Conservation (phyloP, 2,797 vertebrate genomes). For the Chloroceryle inda region DNA sequence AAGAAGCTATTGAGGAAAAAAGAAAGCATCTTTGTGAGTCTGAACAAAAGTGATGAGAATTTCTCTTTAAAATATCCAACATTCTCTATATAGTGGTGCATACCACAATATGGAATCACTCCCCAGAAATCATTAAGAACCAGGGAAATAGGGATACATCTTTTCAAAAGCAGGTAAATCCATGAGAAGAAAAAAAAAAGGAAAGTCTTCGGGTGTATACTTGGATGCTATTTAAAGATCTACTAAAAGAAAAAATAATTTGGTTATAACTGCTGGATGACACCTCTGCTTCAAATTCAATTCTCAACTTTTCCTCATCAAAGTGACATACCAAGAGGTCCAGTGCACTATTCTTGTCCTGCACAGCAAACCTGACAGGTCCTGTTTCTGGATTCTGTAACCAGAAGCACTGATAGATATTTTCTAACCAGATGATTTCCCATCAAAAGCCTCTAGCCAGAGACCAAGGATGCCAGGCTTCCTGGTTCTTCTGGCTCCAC, state of each 20-base stretch:
- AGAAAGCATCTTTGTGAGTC: neutral
- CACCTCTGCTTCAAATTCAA: neutral
- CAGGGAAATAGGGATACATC: neutral
- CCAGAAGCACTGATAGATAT: neutral
- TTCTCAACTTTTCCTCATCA: neutral
- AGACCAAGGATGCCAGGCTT: neutral
- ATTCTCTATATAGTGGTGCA: neutral
- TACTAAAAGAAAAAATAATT: neutral
- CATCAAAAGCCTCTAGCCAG: neutral
- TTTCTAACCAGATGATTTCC: neutral
- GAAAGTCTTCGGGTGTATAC: neutral
- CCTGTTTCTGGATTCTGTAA: neutral
- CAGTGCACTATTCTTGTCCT: neutral
- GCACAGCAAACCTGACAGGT: neutral
- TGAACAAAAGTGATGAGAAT: neutral
- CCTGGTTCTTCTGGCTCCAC: neutral
- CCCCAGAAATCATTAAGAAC: slow-evolving; percentile 22
- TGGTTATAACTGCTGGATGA: neutral
- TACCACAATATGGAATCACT: neutral
- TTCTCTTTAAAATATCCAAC: slow-evolving; percentile 23
- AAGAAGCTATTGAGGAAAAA: neutral
- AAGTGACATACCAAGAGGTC: neutral
- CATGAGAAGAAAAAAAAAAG: neutral
- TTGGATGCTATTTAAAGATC: neutral
- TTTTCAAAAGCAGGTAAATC: neutral